Percentiles rank a stretch among this genome's conserved stretches.
phyloP scores from a whole-genome alignment of 2,797 vertebrate genomes.

The Myioborus miniatus region DNA sequence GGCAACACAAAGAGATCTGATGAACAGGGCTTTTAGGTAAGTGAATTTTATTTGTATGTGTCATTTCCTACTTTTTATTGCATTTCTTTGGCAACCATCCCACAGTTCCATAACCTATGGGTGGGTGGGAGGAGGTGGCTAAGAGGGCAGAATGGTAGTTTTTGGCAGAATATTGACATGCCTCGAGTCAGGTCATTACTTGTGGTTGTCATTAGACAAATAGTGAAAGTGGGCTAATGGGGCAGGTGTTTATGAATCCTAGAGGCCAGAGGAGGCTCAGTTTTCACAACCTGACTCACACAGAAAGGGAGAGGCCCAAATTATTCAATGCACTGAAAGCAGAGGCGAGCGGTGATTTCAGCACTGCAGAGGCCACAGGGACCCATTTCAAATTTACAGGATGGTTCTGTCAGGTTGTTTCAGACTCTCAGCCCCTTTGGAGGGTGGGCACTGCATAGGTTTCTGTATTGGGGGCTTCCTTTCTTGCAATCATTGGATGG shows the following conservation, averaged over 20 bases:
- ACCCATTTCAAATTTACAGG: not conserved
- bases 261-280: not conserved
- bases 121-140: constrained; percentile 40
- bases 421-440: not conserved
- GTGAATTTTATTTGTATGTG: constrained; percentile 68
- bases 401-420: not conserved
- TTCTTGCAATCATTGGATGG: not conserved
- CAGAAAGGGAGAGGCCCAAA: not conserved
- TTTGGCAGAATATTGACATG: constrained; percentile 53
- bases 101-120: constrained; percentile 56
- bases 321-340: not conserved
- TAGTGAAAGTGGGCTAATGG: constrained; percentile 35
- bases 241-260: constrained; percentile 49
- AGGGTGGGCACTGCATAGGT: not conserved
- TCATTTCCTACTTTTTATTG: constrained; percentile 73
- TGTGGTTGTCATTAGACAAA: constrained; percentile 41
- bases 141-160: constrained; percentile 32
- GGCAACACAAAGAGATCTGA: constrained; percentile 21
- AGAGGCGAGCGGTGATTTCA: not conserved
- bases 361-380: not conserved
- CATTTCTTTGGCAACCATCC: constrained; percentile 63
- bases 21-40: constrained; percentile 59
- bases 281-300: constrained; percentile 28
- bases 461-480: not conserved
- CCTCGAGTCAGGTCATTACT: constrained; percentile 19